These are phyloP conservation scores for Danionella cerebrum DNA, from an alignment of 2,113 vertebrate species.

Conservation along the genomic window DNA sequence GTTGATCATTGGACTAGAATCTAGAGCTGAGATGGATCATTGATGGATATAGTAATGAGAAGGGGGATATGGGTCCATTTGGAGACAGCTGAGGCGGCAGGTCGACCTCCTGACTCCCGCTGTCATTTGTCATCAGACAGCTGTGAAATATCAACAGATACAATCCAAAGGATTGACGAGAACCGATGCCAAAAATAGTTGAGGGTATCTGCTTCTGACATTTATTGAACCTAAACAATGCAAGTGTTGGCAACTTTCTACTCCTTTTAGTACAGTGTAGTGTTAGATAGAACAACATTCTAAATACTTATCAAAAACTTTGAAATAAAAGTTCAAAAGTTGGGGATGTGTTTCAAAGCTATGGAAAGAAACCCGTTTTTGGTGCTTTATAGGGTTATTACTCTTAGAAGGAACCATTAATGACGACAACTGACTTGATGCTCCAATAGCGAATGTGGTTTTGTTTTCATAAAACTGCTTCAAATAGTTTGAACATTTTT, in stretches of 20 bases:
- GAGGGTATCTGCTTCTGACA: constrained; percentile 39
- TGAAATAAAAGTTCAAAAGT: too few species aligned
- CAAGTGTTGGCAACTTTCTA: background rate
- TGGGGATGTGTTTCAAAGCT: too few species aligned
- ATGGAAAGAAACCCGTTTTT: too few species aligned
- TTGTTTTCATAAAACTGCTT: too few species aligned
- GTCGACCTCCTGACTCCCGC: constrained; percentile 17
- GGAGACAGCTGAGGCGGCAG: constrained; percentile 53
- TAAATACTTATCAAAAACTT: too few species aligned
- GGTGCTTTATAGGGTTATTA: too few species aligned
- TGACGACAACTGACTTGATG: too few species aligned
- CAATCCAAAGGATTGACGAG: constrained; percentile 30
- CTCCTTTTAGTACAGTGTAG: too few species aligned
- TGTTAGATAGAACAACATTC: too few species aligned
- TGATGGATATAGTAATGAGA: background rate
- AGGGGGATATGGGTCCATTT: constrained; percentile 41
- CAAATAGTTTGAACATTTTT: background rate
- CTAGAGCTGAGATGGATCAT: background rate
- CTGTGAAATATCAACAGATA: constrained; percentile 55
- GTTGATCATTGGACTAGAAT: background rate
- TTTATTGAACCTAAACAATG: background rate
- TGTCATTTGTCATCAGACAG: constrained; percentile 53
- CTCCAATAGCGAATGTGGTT: too few species aligned
- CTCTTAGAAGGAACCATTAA: too few species aligned
- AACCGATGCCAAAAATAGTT: constrained; percentile 57